Conservation (phyloP, 2,888 invertebrate species). For the Elysia crispata region DNA sequence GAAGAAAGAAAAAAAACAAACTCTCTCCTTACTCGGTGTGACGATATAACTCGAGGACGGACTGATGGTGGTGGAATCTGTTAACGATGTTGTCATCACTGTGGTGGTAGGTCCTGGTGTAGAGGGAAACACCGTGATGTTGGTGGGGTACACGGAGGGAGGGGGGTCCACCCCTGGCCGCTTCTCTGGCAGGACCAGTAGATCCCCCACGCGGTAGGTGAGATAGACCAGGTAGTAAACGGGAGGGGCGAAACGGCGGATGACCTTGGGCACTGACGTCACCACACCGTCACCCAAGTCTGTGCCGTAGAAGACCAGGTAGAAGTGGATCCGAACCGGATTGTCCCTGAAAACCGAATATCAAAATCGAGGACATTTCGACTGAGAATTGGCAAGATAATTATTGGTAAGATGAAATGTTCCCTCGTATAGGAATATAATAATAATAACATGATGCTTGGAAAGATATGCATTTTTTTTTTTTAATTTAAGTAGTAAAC, state of each 20-base stretch:
- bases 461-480: too few species aligned
- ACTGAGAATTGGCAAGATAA: too few species aligned
- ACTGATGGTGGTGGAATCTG: background rate
- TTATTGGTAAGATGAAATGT: too few species aligned
- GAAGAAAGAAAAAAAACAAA: too few species aligned
- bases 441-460: too few species aligned
- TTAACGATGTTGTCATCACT: background rate
- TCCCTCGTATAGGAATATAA: too few species aligned
- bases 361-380: too few species aligned
- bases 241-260: constrained; percentile 44
- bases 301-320: constrained; percentile 51
- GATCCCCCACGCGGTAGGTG: constrained; percentile 50
- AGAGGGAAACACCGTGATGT: constrained; percentile 49
- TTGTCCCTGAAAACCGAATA: constrained; percentile 37
- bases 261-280: constrained; percentile 48
- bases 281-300: constrained; percentile 38
- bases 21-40: too few species aligned
- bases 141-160: constrained; percentile 49
- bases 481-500: too few species aligned
- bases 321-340: constrained; percentile 52
- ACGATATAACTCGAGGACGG: too few species aligned
- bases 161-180: background rate
- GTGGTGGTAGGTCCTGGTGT: constrained; percentile 16
- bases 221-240: constrained; percentile 35
- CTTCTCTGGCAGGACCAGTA: constrained; percentile 51